phyloP scores from a whole-genome alignment of 1,140 invertebrate genomes.

The Tetragonula clypearis region DNA sequence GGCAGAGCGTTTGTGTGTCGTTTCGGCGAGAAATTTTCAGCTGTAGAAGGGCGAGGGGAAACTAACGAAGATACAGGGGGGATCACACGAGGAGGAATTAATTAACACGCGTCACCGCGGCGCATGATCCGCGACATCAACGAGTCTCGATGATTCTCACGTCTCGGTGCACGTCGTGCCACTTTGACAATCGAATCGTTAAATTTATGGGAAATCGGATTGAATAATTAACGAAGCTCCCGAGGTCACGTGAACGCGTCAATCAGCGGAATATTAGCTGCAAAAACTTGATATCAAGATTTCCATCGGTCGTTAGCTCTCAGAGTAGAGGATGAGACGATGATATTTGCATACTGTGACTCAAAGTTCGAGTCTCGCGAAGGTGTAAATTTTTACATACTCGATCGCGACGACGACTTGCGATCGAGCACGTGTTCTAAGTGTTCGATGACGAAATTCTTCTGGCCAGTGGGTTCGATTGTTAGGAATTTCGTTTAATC shows the following conservation, averaged over 20 bases:
- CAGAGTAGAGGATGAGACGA: too few relatives aligned
- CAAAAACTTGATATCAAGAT: neutral
- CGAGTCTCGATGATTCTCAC: slow-evolving; percentile 8
- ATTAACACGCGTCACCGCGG: neutral
- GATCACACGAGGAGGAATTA: neutral
- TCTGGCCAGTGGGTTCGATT: too few relatives aligned
- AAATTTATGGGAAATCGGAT: slow-evolving; percentile 23
- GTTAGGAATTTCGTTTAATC: too few relatives aligned
- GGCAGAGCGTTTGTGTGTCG: neutral
- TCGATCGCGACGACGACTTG: too few relatives aligned
- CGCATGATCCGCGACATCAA: slow-evolving; percentile 1
- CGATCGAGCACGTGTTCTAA: too few relatives aligned
- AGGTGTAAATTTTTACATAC: too few relatives aligned
- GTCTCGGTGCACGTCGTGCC: neutral
- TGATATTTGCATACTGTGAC: too few relatives aligned
- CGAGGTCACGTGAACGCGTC: neutral
- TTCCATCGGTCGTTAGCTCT: too few relatives aligned
- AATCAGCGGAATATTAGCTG: neutral
- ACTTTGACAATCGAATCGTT: slow-evolving; percentile 20
- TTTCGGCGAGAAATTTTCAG: neutral
- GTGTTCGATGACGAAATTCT: too few relatives aligned
- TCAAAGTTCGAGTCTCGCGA: too few relatives aligned
- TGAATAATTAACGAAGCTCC: slow-evolving; percentile 11
- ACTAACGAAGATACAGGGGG: neutral
- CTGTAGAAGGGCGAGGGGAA: neutral